A percentile compares a stretch with the other conserved stretches of the same genome.
Conservation (phyloP, 2,113 vertebrate genomes). For the Girardinichthys multiradiatus region DNA sequence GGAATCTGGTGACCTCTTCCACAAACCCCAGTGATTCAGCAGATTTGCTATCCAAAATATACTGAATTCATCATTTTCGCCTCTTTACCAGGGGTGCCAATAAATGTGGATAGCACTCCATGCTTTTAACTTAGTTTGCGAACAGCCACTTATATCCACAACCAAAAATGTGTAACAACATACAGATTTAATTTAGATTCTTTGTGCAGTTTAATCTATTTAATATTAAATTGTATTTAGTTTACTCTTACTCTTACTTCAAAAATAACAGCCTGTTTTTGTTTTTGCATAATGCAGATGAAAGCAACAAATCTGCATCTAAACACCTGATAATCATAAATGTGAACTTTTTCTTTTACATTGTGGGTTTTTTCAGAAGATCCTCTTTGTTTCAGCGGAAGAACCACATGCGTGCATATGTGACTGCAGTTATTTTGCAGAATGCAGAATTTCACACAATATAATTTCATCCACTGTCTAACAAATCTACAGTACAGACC, state of each 20-base stretch:
- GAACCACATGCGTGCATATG: background rate
- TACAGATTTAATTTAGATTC: background rate
- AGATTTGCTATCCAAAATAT: background rate
- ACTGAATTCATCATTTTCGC: too few relatives aligned
- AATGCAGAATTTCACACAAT: conserved; percentile 3
- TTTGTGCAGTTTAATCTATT: background rate
- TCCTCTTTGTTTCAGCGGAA: background rate
- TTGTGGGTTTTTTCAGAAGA: too few relatives aligned
- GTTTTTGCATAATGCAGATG: background rate
- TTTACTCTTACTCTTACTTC: background rate
- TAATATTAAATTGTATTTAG: too few relatives aligned
- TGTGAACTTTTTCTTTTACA: too few relatives aligned
- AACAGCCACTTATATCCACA: background rate
- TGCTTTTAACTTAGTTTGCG: background rate
- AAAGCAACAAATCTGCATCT: background rate
- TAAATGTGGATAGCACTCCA: background rate
- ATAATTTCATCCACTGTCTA: too few relatives aligned
- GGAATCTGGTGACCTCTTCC: background rate
- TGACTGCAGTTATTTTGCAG: background rate
- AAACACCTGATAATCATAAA: background rate
- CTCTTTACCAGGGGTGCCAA: background rate
- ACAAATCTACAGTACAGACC: too few relatives aligned
- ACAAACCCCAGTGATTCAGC: background rate
- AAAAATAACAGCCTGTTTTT: accelerated
- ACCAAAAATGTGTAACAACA: background rate